A percentile compares a stretch with the other conserved stretches of the same genome.
Evolutionary conservation across 1,140 invertebrate genomes (phyloP).

Genomic region (Aricia agestis): DNA sequence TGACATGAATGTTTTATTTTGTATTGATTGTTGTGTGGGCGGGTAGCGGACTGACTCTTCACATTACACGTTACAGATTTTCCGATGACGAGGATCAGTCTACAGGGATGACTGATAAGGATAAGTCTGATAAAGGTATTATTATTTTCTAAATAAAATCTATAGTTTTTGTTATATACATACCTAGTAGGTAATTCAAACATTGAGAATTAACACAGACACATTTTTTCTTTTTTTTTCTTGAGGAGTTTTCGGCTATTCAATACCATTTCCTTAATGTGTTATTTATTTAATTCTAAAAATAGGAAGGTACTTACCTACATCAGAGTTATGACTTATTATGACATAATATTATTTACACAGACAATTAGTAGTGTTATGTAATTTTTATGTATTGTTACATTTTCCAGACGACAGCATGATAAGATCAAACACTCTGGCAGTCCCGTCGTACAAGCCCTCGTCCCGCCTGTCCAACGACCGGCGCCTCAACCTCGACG

Average conservation of each 20-base stretch:
- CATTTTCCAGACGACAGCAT: slow-evolving; percentile 64
- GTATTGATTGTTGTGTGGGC: background rate
- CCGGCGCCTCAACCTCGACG: slow-evolving; percentile 55
- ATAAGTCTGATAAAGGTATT: slow-evolving; percentile 62
- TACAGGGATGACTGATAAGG: slow-evolving; percentile 71
- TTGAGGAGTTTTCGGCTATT: no score
- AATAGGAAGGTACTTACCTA: no score
- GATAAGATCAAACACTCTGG: slow-evolving; percentile 78
- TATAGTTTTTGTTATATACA: no score
- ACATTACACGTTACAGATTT: slow-evolving; percentile 41
- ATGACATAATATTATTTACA: no score
- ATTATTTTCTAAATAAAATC: background rate
- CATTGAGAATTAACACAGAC: no score
- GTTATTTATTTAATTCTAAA: no score
- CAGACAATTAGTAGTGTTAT: no score
- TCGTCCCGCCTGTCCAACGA: slow-evolving; percentile 54
- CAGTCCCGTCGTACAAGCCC: slow-evolving; percentile 70
- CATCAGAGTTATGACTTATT: no score
- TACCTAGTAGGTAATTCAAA: no score
- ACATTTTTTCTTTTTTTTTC: no score
- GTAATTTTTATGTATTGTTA: background rate
- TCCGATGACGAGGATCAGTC: slow-evolving; percentile 71
- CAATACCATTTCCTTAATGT: no score
- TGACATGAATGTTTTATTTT: background rate
- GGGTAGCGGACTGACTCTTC: no score